Conservation (phyloP, 2,888 invertebrate species). For the Nebria salina region DNA sequence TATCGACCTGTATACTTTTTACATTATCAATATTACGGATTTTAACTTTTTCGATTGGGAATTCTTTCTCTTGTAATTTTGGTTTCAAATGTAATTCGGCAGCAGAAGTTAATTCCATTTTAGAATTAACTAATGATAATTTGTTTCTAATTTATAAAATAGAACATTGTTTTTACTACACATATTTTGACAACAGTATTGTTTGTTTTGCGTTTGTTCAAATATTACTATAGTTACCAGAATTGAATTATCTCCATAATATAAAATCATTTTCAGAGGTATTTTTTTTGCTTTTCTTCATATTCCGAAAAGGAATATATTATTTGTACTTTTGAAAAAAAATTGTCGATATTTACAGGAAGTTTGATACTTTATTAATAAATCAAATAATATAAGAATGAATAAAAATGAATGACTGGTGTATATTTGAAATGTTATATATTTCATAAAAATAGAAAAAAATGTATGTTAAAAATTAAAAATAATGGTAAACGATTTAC, state of each 20-base stretch:
- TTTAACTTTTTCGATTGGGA: not conserved
- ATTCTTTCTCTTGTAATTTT: not conserved
- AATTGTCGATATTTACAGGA: not conserved
- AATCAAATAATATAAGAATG: not conserved
- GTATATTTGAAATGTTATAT: not conserved
- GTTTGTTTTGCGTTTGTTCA: not conserved
- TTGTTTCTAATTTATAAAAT: not conserved
- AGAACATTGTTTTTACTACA: constrained; percentile 1
- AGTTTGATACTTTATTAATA: not conserved
- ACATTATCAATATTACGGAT: constrained; percentile 7
- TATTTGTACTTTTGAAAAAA: not conserved
- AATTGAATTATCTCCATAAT: not conserved
- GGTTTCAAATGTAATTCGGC: not conserved
- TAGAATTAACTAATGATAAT: not conserved
- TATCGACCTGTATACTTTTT: constrained; percentile 26
- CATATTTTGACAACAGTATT: constrained; percentile 1
- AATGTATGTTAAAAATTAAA: not conserved
- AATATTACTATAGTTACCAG: not conserved
- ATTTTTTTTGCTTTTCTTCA: not conserved
- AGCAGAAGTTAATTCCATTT: not conserved
- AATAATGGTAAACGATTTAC: not conserved
- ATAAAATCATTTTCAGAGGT: not conserved
- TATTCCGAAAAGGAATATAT: not conserved
- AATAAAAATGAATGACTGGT: not conserved
- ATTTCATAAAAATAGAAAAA: not conserved